These are phyloP conservation scores for Sussaba pulchella DNA, from an alignment of 2,888 invertebrate species.

Conservation along the genomic window DNA sequence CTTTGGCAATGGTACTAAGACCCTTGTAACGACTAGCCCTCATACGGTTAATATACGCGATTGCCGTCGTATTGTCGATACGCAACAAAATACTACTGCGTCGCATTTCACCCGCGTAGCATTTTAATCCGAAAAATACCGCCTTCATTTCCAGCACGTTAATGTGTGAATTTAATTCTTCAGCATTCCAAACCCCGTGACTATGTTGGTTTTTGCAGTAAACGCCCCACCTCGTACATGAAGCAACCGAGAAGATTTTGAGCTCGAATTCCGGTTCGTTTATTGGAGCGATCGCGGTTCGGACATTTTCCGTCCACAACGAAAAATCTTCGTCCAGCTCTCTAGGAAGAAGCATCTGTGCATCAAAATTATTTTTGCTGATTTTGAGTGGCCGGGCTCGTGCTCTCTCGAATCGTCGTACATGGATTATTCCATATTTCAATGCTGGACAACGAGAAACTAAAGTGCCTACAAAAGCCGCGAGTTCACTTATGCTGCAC, in stretches of 20 bases:
- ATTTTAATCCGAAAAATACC: not conserved
- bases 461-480: conserved; percentile 32
- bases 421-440: conserved; percentile 41
- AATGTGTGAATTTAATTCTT: not conserved
- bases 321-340: conserved; percentile 13
- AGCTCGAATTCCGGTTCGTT: conserved; percentile 2
- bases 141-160: not conserved
- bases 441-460: conserved; percentile 31
- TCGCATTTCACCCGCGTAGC: not conserved
- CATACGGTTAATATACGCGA: not conserved
- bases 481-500: conserved; percentile 37
- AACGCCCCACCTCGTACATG: conserved; percentile 27
- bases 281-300: conserved; percentile 4
- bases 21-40: not conserved
- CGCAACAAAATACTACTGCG: not conserved
- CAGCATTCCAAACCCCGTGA: conserved; percentile 47
- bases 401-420: conserved; percentile 33
- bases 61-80: not conserved
- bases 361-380: conserved; percentile 40
- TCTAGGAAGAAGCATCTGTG: not conserved
- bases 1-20: not conserved
- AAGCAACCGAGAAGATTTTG: conserved; percentile 40
- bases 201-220: conserved; percentile 4
- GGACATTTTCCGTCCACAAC: conserved; percentile 24
- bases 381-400: conserved; percentile 21